Evolutionary conservation across 2,888 invertebrate species (phyloP), one percentile per base, ranked within the genome.

Genomic region (Dermolepida albohirtum): DNA sequence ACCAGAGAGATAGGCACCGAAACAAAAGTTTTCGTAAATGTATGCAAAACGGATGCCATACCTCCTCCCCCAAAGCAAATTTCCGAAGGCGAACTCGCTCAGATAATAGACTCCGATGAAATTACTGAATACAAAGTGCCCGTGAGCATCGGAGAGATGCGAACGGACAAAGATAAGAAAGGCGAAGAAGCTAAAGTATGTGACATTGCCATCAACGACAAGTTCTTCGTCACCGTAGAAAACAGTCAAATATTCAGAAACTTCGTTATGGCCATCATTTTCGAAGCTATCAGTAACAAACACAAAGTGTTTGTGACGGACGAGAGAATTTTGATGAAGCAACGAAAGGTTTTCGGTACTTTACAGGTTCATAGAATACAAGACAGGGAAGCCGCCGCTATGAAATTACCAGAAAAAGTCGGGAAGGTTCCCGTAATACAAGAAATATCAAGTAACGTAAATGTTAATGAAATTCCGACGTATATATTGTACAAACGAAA

Each of bases 61-160:
- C 93, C 93, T 8, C 90, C 92, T 10, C 90, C 92, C 10, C 93
- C 91, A 1, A 86, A 88, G 75, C 90, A 94, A 75, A 88, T 94
- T 44, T 86, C 87, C 1, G 89, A 90, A 79, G 89, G 89, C 64
- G 91, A 93, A 75, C 85, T 95, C 1, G 84, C 89, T 73, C 86
- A 87, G 67, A 88, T 94, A 64, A 81, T 94, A 22, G 90, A 91
- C 0, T 68, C 74, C 0, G 87, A 89, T 65, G 90, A 91, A 57
- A 85, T 86, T 55, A 89, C 91, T 0, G 88, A 88, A 52, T 96
- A 89, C 81, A 86, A 92, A 70, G 90, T 97, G 50, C 96, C 96
- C 0, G 93, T 97, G 93, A 96, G 96, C 80, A 91, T 97, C 72
- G 95, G 95, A 0, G 92, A 92, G 78, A 89, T 92, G 4, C 90